Evolutionary conservation across 2,888 invertebrate species (phyloP), one percentile per base, ranked within the genome.

Genomic region (Beris chalybata): DNA sequence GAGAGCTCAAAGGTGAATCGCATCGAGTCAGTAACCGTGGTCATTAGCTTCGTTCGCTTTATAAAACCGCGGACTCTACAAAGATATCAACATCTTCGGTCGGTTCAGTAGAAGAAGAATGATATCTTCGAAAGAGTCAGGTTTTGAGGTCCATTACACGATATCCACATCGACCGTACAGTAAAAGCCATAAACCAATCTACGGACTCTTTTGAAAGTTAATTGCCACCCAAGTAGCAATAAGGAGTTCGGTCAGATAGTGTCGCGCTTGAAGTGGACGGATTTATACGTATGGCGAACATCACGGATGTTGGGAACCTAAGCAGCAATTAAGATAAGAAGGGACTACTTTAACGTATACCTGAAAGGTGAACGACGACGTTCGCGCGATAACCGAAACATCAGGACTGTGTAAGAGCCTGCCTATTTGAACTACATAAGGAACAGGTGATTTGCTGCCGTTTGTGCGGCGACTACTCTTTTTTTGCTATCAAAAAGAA

Each of bases 181-280:
- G 43, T 32, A 52, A 22, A 52, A 43, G 7, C 52, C 61, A 43
- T 52, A 32, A 38, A 43, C 48, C 48, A 38, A 59, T 59, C 50
- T 48, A 32, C 56, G 56, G 11, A 48, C 59, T 48, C 38, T 48
- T 29, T 48, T 7, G 15, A 52, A 32, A 52, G 38, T 61, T 61
- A 61, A 61, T 61, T 61, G 52, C 61, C 61, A 61, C 61, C 61
- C 61, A 61, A 61, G 61, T 52, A 61, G 61, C 61, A 61, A 38
- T 61, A 61, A 61, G 52, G 50, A 61, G 61, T 61, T 61, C 52
- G 30, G 29, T 13, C 61, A n/a, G 61, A 61, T 61, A 61, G 38
- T 61, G 61, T 61, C 61, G 9, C 61, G 38, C 50, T 61, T 50
- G 52, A 61, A 61, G 61, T 61, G 29, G 61, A 61, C 61, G 61